A percentile compares a stretch with the other conserved stretches of the same genome.
Evolutionary conservation across 2,888 invertebrate species (phyloP).

Genomic region (Melinaea menophilus): DNA sequence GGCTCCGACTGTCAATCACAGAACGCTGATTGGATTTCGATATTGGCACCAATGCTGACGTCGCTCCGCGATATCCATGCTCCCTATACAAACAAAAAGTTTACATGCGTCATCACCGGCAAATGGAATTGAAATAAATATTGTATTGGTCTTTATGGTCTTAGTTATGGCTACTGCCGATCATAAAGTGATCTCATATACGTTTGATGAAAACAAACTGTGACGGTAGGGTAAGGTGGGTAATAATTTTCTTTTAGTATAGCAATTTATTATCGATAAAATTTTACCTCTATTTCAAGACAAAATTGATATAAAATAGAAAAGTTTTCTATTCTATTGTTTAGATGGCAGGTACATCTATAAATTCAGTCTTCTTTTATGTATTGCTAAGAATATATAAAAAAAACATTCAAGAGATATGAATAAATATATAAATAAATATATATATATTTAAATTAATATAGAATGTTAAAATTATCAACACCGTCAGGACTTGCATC

Average conservation of each 20-base stretch:
- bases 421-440: too few relatives aligned
- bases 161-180: constrained; percentile 31
- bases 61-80: constrained; percentile 30
- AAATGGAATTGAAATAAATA: constrained; percentile 33
- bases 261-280: constrained; percentile 6
- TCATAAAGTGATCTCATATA: constrained; percentile 32
- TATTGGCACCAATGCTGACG: constrained; percentile 55
- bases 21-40: constrained; percentile 66
- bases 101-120: constrained; percentile 30
- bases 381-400: too few relatives aligned
- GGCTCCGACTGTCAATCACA: constrained; percentile 61
- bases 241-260: constrained; percentile 22
- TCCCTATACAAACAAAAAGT: constrained; percentile 23
- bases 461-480: too few relatives aligned
- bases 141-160: constrained; percentile 31
- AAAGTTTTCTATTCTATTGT: not conserved
- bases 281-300: not conserved
- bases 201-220: constrained; percentile 29
- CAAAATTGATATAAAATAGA: not conserved
- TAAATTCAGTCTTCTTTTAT: too few relatives aligned
- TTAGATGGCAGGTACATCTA: not conserved
- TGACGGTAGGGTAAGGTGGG: constrained; percentile 20
- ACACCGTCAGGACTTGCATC: too few relatives aligned
- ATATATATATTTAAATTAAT: too few relatives aligned
- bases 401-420: too few relatives aligned